Conservation (phyloP, 92 coral and sea anemone species). For the Metridium senile region DNA sequence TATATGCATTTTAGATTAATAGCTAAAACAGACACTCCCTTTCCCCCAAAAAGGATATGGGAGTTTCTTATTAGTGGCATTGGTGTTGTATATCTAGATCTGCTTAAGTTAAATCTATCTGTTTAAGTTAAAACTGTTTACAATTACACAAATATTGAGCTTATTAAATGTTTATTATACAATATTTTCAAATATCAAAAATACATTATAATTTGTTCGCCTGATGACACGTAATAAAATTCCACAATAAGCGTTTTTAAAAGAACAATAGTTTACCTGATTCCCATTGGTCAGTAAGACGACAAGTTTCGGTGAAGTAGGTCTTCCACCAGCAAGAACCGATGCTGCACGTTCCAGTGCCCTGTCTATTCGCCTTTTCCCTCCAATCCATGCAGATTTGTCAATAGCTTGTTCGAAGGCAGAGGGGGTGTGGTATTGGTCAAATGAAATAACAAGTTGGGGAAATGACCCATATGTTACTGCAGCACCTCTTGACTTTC, state of each 20-base stretch:
- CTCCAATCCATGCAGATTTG: slow-evolving; percentile 33
- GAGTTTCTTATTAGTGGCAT: too few species aligned
- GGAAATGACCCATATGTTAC: slow-evolving; percentile 68
- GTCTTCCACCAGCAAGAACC: slow-evolving; percentile 56
- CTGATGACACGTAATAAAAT: neutral
- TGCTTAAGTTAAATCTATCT: too few species aligned
- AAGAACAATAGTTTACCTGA: too few species aligned
- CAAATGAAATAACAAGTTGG: slow-evolving; percentile 52
- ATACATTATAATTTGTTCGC: too few species aligned
- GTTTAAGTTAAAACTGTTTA: too few species aligned
- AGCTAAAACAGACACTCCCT: too few species aligned
- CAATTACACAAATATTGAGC: neutral
- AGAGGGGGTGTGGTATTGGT: slow-evolving; percentile 17
- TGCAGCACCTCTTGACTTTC: slow-evolving; percentile 72
- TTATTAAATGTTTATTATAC: too few species aligned
- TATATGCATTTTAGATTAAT: too few species aligned
- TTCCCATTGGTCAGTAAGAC: slow-evolving; percentile 69
- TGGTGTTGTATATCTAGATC: too few species aligned
- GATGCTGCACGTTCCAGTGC: slow-evolving; percentile 67
- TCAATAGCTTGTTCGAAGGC: slow-evolving; percentile 45
- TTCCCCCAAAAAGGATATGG: too few species aligned
- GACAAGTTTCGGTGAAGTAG: slow-evolving; percentile 69
- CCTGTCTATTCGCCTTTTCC: slow-evolving; percentile 56
- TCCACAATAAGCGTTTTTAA: too few species aligned
- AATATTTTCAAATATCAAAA: too few species aligned